These are phyloP conservation scores for Danio tinwini DNA, from an alignment of 2,797 vertebrate species.

Conservation along the genomic window DNA sequence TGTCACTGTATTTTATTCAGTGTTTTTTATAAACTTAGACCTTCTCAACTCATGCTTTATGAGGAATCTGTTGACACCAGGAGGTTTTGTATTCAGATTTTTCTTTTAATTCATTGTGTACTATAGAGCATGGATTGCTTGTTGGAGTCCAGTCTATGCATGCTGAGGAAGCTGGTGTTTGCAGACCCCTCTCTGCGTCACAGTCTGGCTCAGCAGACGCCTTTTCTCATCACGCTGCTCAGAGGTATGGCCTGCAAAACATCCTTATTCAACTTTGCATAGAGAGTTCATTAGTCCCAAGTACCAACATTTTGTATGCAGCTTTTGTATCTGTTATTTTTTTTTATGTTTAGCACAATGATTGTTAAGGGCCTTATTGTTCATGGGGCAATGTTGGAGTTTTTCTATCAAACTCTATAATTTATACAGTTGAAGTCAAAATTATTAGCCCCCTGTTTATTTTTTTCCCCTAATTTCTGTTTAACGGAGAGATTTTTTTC, in stretches of 20 bases:
- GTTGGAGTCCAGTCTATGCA: constrained; percentile 79
- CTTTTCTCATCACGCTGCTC: constrained; percentile 83
- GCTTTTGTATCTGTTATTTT: neutral
- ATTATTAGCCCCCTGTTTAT: too few relatives aligned
- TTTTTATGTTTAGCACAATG: neutral
- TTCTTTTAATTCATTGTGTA: constrained; percentile 31
- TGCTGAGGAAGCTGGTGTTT: constrained; percentile 89
- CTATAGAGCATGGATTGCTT: constrained; percentile 83
- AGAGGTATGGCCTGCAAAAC: constrained; percentile 78
- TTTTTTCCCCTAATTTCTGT: too few relatives aligned
- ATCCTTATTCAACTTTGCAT: neutral
- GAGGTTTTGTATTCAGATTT: constrained; percentile 12
- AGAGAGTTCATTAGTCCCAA: neutral
- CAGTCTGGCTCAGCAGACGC: constrained; percentile 80
- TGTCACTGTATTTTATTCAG: neutral
- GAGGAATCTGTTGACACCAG: constrained; percentile 32
- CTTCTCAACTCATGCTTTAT: neutral
- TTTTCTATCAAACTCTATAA: neutral
- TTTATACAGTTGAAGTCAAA: too few relatives aligned
- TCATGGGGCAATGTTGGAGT: neutral
- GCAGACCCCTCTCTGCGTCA: constrained; percentile 84
- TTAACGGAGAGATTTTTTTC: too few relatives aligned
- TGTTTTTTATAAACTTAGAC: neutral
- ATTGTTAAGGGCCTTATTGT: neutral
- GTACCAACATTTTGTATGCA: neutral